Conservation (phyloP, 2,797 vertebrate species). For the Meriones psammophilus region DNA sequence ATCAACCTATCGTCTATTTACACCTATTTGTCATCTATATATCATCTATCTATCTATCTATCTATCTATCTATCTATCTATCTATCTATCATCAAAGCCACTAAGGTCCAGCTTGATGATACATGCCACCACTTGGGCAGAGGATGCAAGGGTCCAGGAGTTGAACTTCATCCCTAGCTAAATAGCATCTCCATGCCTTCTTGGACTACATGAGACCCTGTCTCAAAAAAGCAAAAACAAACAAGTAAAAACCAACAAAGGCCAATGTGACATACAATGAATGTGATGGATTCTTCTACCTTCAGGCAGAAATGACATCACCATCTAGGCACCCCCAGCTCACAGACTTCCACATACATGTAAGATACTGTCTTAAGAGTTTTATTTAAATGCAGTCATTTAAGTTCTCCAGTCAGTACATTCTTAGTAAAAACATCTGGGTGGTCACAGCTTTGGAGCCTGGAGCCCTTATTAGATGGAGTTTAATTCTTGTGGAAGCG, state of each 20-base stretch:
- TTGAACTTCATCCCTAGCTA: neutral
- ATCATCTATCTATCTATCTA: neutral
- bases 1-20: neutral
- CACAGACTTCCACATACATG: neutral
- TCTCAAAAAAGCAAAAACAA: neutral
- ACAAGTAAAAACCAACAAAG: constrained; percentile 11
- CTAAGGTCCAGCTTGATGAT: neutral
- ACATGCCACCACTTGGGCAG: neutral
- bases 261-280: neutral
- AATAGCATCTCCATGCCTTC: neutral
- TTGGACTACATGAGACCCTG: neutral
- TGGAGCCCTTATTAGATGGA: neutral
- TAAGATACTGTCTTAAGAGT: neutral
- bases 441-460: constrained; percentile 13
- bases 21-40: neutral
- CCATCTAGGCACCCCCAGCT: neutral
- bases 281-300: neutral
- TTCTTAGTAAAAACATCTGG: neutral
- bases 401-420: neutral
- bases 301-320: neutral
- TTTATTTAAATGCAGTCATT: neutral
- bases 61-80: neutral
- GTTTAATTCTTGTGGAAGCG: constrained; percentile 43
- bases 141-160: neutral
- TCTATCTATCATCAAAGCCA: neutral